Evolutionary conservation across 2,888 invertebrate genomes (phyloP), one percentile per base, ranked within the genome.

Genomic region (Hyles lineata): DNA sequence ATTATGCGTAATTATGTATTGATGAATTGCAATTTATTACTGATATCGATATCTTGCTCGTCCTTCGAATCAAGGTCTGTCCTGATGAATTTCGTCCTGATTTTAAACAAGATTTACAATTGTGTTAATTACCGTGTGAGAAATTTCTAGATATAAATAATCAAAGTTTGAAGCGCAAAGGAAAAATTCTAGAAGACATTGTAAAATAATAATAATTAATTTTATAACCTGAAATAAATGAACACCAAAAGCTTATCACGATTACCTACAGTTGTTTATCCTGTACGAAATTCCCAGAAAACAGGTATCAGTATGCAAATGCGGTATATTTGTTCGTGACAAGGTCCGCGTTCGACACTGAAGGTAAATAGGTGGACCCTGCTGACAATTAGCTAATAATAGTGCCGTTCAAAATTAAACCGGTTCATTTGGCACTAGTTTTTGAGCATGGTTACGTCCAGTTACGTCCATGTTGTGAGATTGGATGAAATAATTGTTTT

Each of bases 381-480:
- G 23, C 35, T 55, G 72, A 58, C 32, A 72, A 58, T 72, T 63
- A 35, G 50, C 63, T 35, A 35, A 72, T 72, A 72, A 72, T 67
- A 62, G 72, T n/a, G 55, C 63, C 67, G 63, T 43, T 72, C 35
- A 23, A 43, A 72, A 72, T 58, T 43, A 59, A 43, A 72, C 58
- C 62, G 19, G 61, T 43, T 43, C 11, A 60, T 50, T 62, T 19
- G 6, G 17, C 5, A 11, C 17, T 43, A 67, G 25, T 25, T 43
- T 55, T 23, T 21, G 35, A 11, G 5, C 43, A 15, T 43, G 63
- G 7, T 19, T 63, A 21, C 21, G 43, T 43, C 21, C 21, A 21
- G 21, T 4, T 5, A n/a, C n/a, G n/a, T n/a, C n/a, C n/a, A n/a
- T n/a, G n/a, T n/a, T n/a, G n/a, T n/a, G 21, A 11, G 2, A 21